A percentile compares a stretch with the other conserved stretches of the same genome.
Conservation (phyloP, 2,113 vertebrate species). For the Dermatemys mawii region DNA sequence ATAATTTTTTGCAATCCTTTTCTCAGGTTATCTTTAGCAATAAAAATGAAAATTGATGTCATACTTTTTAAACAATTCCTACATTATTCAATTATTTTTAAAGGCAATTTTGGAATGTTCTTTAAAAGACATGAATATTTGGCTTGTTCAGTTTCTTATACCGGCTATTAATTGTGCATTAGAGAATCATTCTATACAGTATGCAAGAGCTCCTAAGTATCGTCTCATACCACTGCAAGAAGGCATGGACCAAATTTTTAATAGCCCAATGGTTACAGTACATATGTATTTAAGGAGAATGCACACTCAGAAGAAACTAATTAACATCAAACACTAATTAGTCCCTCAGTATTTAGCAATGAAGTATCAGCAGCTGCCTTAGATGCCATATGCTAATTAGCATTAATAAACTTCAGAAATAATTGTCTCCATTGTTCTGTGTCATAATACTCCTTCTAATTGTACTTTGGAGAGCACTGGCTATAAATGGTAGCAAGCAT, state of each 20-base stretch:
- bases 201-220: constrained; percentile 54
- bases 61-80: constrained; percentile 11
- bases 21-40: neutral
- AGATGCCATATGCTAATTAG: constrained; percentile 88
- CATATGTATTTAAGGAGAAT: constrained; percentile 73
- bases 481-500: constrained; percentile 79
- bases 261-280: constrained; percentile 68
- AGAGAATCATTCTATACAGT: constrained; percentile 2
- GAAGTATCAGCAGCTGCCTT: constrained; percentile 87
- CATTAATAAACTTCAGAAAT: constrained; percentile 89
- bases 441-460: constrained; percentile 84
- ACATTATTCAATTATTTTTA: neutral
- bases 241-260: constrained; percentile 69
- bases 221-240: constrained; percentile 38
- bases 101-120: neutral
- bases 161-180: constrained; percentile 8
- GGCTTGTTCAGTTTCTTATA: neutral
- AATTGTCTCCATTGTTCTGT: constrained; percentile 86
- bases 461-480: constrained; percentile 81
- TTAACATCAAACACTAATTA: constrained; percentile 87
- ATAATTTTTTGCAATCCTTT: neutral
- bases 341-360: constrained; percentile 86
- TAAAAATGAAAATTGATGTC: neutral
- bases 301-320: constrained; percentile 78
- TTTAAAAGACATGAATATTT: constrained; percentile 4